These are phyloP conservation scores for Pseudococcus viburni DNA, from an alignment of 2,888 invertebrate species.

Conservation along the genomic window DNA sequence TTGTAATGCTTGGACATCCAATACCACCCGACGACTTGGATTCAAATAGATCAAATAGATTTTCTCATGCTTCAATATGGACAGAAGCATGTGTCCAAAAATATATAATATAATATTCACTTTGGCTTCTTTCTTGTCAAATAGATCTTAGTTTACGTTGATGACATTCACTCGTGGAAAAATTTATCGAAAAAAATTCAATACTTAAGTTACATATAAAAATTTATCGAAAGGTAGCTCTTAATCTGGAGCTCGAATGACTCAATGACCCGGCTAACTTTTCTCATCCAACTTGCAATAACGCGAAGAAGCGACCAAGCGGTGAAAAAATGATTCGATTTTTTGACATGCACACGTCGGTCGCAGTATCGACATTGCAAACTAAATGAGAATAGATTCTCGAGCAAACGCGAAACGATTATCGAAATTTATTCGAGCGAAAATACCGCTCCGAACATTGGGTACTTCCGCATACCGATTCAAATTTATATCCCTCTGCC, in stretches of 20 bases:
- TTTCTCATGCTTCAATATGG: too few relatives aligned
- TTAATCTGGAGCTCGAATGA: neutral
- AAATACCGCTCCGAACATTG: conserved; percentile 2
- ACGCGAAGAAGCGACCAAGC: neutral
- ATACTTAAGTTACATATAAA: too few relatives aligned
- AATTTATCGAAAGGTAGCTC: too few relatives aligned
- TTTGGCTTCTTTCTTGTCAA: too few relatives aligned
- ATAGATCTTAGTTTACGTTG: too few relatives aligned
- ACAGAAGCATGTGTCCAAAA: too few relatives aligned
- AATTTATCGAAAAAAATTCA: too few relatives aligned
- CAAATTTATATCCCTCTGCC: neutral
- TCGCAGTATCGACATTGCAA: neutral
- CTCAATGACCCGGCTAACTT: neutral
- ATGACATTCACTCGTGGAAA: too few relatives aligned
- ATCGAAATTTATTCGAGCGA: conserved; percentile 31
- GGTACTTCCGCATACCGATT: conserved; percentile 13
- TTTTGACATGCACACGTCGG: neutral
- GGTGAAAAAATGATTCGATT: conserved; percentile 24
- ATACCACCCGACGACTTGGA: too few relatives aligned
- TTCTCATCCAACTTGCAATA: neutral
- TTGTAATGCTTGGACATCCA: too few relatives aligned
- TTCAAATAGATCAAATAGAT: too few relatives aligned
- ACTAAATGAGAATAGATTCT: conserved; percentile 35
- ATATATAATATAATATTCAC: too few relatives aligned
- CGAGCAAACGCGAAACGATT: conserved; percentile 1